Conservation (phyloP, 2,797 vertebrate genomes). For the Champsocephalus esox region DNA sequence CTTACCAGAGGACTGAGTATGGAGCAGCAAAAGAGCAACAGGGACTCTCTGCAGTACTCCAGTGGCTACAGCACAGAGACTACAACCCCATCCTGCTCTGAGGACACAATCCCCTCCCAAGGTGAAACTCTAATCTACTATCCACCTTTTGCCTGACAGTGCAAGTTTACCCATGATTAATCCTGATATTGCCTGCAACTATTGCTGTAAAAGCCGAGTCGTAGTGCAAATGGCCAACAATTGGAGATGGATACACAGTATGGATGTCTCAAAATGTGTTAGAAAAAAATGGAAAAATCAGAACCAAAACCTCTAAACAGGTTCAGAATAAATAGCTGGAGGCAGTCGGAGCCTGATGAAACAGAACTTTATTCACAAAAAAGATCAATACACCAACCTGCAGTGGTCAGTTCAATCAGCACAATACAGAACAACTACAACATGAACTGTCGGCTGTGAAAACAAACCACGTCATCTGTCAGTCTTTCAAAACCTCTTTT, state of each 20-base stretch:
- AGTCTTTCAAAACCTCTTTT: not conserved
- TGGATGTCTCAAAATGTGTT: not conserved
- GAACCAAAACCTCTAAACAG: too few relatives aligned
- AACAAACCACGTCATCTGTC: not conserved
- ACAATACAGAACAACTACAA: not conserved
- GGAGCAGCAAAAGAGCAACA: constrained; percentile 97
- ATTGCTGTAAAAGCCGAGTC: not conserved
- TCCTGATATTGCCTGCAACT: too few relatives aligned
- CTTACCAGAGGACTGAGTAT: constrained; percentile 93
- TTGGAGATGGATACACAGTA: not conserved
- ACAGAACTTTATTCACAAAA: not conserved
- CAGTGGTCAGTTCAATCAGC: not conserved
- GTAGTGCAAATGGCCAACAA: not conserved
- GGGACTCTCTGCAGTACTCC: constrained; percentile 96
- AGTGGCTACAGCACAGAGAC: constrained; percentile 98
- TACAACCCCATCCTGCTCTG: constrained; percentile 95
- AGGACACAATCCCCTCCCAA: constrained; percentile 98
- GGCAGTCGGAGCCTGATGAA: too few relatives aligned
- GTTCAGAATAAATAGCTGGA: too few relatives aligned
- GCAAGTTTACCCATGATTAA: not conserved
- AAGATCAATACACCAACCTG: not conserved
- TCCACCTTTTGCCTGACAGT: not conserved
- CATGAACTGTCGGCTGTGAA: not conserved
- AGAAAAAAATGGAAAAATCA: too few relatives aligned
- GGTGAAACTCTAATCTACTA: constrained; percentile 75